Evolutionary conservation across 2,888 invertebrate genomes (phyloP), one percentile per base, ranked within the genome.

Genomic region (Brachypterus glaber): DNA sequence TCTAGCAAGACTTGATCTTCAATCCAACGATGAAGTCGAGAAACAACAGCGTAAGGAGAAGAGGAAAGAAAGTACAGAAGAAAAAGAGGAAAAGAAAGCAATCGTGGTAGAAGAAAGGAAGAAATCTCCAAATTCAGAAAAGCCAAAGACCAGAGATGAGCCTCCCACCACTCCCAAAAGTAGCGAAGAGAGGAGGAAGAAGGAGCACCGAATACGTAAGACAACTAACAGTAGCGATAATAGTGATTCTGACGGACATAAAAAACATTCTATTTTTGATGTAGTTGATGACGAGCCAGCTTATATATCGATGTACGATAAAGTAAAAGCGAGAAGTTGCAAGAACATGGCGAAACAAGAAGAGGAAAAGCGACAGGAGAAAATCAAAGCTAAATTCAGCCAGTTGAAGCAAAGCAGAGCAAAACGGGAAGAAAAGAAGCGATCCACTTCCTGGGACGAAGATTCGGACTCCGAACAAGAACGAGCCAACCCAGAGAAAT

Each of bases 231-330:
- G 76, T 52, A 76, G 78, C 11, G 79, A 79, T 34, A 76, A 70
- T 44, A 77, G 80, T 2, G 85, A 85, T 62, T 82, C 83, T 4
- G 86, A 85, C 58, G 84, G 82, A 61, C 83, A 82, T 33, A 88
- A 87, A 63, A 87, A 88, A 62, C 89, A 88, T 69, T 90, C 89
- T 37, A 89, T 90, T 56, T 90, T 91, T 63, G 89, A 89, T 59
- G 88, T 90, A 40, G 79, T 87, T 30, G 84, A 86, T 58, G 89
- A 89, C 56, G 89, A 83, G 41, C 90, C 91, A 1, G 80, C 84
- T 7, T 92, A 91, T 59, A 88, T 92, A 42, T 93, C 93, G 7
- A 96, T 96, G 95, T 96, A 96, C 62, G 95, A 95, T 61, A 95
- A 95, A 67, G 91, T 92, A 0, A 92, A 92, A 64, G 91, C 91